Evolutionary conservation across 2,797 vertebrate species (phyloP).

Genomic region (Catamblyrhynchus diadema): DNA sequence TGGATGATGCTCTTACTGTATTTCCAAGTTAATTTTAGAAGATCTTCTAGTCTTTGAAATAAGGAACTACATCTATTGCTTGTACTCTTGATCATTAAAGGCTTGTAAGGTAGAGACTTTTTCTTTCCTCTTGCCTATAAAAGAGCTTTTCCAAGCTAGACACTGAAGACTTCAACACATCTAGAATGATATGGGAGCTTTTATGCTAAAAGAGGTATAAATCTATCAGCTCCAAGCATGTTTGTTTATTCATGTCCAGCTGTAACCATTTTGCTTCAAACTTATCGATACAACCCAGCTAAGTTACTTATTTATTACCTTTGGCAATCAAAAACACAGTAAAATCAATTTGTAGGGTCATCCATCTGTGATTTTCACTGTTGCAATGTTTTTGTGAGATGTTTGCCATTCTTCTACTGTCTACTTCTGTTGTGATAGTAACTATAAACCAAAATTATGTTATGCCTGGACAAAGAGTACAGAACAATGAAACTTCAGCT

Average conservation of each 20-base stretch:
- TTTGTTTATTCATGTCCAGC: slow-evolving; percentile 10
- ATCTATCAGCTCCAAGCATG: neutral
- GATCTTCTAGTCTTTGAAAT: neutral
- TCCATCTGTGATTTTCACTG: neutral
- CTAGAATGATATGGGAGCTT: neutral
- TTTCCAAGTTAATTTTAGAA: slow-evolving; percentile 2
- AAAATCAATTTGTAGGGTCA: slow-evolving; percentile 19
- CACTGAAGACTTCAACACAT: neutral
- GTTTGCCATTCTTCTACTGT: neutral
- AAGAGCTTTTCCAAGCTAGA: neutral
- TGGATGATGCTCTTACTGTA: neutral
- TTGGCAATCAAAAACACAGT: slow-evolving; percentile 27
- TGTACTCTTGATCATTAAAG: neutral
- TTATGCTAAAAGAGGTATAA: neutral
- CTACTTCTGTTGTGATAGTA: neutral
- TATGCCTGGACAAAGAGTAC: neutral
- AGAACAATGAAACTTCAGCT: neutral
- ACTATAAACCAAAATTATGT: neutral
- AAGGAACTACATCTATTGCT: neutral
- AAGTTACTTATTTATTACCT: slow-evolving; percentile 34
- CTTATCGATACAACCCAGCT: neutral
- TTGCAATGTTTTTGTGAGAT: neutral
- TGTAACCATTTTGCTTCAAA: slow-evolving; percentile 28
- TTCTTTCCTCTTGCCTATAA: neutral
- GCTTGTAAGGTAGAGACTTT: neutral